These are phyloP conservation scores for Lasius fuliginosus DNA, from an alignment of 2,888 invertebrate species.

Conservation along the genomic window DNA sequence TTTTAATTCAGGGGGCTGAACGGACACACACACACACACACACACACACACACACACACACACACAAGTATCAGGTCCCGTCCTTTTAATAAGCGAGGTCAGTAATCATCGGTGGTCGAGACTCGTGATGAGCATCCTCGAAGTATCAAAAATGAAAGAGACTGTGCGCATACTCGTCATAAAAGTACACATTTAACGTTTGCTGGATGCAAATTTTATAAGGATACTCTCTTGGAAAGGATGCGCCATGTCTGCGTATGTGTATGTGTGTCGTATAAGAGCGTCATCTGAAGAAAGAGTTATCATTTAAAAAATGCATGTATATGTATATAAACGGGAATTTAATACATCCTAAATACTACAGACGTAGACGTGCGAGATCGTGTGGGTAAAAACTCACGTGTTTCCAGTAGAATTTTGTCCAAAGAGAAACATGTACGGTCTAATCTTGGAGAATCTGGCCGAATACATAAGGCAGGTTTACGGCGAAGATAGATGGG, in stretches of 20 bases:
- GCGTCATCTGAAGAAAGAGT: background rate
- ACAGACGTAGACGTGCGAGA: background rate
- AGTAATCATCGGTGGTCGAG: conserved; percentile 72
- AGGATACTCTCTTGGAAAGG: background rate
- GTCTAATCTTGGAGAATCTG: conserved; percentile 97
- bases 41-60: background rate
- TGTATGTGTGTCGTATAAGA: background rate
- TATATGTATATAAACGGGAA: background rate
- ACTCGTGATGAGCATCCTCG: conserved; percentile 64
- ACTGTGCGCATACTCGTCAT: background rate
- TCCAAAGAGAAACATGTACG: conserved; percentile 92
- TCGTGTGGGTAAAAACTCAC: background rate
- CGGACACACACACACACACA: no score
- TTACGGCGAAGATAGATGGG: conserved; percentile 98
- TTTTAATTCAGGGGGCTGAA: conserved; percentile 75
- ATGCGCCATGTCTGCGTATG: background rate
- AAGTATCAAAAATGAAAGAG: conserved; percentile 52
- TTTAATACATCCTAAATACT: background rate
- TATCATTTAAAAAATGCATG: background rate
- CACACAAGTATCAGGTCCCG: conserved; percentile 48
- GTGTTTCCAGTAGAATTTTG: conserved; percentile 5
- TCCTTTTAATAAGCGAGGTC: conserved; percentile 72
- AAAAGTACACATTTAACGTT: conserved; percentile 6
- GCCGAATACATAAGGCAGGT: conserved; percentile 96
- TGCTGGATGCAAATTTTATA: background rate